phyloP scores from a whole-genome alignment of 2,113 vertebrate genomes.

The Cygnus buccinator region DNA sequence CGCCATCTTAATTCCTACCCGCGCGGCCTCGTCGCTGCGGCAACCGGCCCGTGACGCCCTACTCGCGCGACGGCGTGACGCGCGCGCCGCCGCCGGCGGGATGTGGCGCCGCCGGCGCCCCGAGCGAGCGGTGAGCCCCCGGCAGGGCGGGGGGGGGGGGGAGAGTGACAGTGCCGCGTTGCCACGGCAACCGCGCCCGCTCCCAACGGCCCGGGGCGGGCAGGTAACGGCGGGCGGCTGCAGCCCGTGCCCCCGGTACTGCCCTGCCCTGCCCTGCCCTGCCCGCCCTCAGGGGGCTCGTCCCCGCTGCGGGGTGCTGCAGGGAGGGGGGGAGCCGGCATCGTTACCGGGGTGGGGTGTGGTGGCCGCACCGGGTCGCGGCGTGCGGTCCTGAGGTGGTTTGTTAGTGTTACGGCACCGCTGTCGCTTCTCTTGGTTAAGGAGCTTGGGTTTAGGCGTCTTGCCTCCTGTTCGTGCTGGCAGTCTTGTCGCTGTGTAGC shows the following conservation, averaged over 20 bases:
- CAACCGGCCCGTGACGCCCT: neutral
- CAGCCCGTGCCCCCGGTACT: too few relatives aligned
- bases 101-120: neutral
- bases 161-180: neutral
- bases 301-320: too few relatives aligned
- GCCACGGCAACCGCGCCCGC: neutral
- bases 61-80: neutral
- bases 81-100: neutral
- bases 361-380: too few relatives aligned
- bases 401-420: neutral
- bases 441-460: neutral
- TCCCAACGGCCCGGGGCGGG: too few relatives aligned
- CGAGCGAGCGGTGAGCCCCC: neutral
- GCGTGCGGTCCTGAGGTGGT: too few relatives aligned
- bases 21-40: neutral
- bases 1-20: too few relatives aligned
- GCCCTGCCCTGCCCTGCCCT: too few relatives aligned
- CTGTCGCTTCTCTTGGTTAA: neutral
- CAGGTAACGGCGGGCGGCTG: neutral
- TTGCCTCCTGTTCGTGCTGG: neutral
- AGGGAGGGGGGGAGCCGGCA: too few relatives aligned
- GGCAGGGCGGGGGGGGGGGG: neutral
- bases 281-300: too few relatives aligned
- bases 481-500: neutral
- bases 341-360: too few relatives aligned